Conservation (phyloP, 2,888 invertebrate species). For the Chaetogeoica ovagalla region DNA sequence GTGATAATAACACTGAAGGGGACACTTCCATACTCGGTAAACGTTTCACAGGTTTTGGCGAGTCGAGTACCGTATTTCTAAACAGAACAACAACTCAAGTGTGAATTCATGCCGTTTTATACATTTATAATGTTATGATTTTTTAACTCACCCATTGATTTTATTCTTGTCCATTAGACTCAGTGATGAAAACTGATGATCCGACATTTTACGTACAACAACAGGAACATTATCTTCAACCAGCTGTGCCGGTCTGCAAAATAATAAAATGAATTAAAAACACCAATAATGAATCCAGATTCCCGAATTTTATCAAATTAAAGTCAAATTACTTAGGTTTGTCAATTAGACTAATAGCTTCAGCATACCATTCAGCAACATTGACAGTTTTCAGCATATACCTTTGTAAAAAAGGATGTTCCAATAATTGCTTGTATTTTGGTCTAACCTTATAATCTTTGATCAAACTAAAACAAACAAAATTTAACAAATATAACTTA, state of each 20-base stretch:
- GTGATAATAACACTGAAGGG: constrained; percentile 46
- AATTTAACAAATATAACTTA: background rate
- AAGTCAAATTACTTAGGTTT: constrained; percentile 14
- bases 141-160: constrained; percentile 35
- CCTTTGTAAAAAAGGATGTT: constrained; percentile 83
- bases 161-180: constrained; percentile 47
- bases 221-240: constrained; percentile 30
- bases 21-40: constrained; percentile 42
- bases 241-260: background rate
- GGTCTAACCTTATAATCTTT: constrained; percentile 93
- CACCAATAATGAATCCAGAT: background rate
- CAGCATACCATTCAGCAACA: constrained; percentile 82
- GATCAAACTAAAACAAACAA: constrained; percentile 69
- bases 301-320: background rate
- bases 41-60: constrained; percentile 44
- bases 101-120: background rate
- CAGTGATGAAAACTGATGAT: constrained; percentile 39
- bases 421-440: constrained; percentile 88
- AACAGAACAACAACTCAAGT: background rate
- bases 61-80: constrained; percentile 32
- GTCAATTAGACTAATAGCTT: constrained; percentile 45
- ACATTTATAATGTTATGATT: background rate
- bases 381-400: constrained; percentile 72
- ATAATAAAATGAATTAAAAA: background rate
- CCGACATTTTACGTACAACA: constrained; percentile 34